These are phyloP conservation scores for Sepioteuthis lessoniana DNA, from an alignment of 2,888 invertebrate genomes.

Conservation along the genomic window DNA sequence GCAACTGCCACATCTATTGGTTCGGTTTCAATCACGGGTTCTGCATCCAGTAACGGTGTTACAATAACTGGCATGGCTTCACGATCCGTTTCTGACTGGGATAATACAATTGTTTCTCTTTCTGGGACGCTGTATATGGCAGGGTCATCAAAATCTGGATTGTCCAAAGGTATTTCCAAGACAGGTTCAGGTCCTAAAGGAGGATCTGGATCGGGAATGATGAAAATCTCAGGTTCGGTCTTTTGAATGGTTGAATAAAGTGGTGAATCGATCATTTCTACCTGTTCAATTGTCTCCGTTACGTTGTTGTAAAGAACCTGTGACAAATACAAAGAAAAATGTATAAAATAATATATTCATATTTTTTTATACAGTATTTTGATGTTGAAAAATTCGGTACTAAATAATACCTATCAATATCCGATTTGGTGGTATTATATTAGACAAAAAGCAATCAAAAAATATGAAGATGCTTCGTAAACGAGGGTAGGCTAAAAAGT, in stretches of 20 bases:
- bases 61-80: background rate
- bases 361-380: too few relatives aligned
- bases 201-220: background rate
- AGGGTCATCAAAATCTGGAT: background rate
- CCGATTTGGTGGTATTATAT: too few relatives aligned
- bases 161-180: background rate
- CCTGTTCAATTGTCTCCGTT: background rate
- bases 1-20: background rate
- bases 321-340: background rate
- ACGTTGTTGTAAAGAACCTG: background rate
- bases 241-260: background rate
- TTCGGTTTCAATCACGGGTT: background rate
- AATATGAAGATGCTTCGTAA: too few relatives aligned
- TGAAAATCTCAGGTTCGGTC: background rate
- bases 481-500: too few relatives aligned
- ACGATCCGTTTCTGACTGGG: background rate
- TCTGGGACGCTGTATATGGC: background rate
- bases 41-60: background rate
- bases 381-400: too few relatives aligned
- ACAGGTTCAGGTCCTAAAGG: background rate
- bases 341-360: background rate
- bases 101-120: background rate
- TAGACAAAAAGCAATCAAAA: too few relatives aligned
- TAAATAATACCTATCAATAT: too few relatives aligned
- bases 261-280: background rate